phyloP scores from a whole-genome alignment of 1,140 invertebrate species.

The Macrostomum lignano region DNA sequence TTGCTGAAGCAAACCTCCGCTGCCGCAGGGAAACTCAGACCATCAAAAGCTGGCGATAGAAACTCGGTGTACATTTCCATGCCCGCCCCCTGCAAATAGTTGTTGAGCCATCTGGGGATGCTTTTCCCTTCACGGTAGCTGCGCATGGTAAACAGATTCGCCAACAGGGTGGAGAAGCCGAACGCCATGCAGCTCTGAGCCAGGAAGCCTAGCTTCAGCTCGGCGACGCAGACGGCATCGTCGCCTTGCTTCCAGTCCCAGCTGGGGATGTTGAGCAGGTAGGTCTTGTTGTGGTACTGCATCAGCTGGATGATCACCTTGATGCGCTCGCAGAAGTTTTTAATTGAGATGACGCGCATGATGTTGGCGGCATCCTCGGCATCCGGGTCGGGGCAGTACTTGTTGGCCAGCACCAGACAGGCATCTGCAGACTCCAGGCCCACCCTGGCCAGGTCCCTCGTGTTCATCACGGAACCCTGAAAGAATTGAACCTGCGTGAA shows the following conservation, averaged over 20 bases:
- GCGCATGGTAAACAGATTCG: too few relatives aligned
- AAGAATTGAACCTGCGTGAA: conserved; percentile 35
- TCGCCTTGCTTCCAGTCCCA: too few relatives aligned
- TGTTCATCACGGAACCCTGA: conserved; percentile 98
- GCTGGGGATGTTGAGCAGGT: too few relatives aligned
- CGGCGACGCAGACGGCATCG: too few relatives aligned
- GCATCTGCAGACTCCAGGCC: conserved; percentile 97
- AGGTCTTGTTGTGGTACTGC: conserved; percentile 99
- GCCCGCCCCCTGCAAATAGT: conserved; percentile 90
- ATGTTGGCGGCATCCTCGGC: conserved; percentile 89
- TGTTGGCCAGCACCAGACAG: conserved; percentile 86
- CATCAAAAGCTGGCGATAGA: conserved; percentile 80
- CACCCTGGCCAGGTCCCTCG: conserved; percentile 86
- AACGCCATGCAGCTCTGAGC: too few relatives aligned
- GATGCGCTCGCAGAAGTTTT: conserved; percentile 93
- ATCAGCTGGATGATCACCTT: conserved; percentile 92
- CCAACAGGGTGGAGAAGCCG: too few relatives aligned
- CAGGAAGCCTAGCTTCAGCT: too few relatives aligned
- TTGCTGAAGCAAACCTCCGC: conserved; percentile 73
- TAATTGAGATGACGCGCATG: conserved; percentile 95
- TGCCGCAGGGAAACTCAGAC: conserved; percentile 89
- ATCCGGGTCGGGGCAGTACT: conserved; percentile 95
- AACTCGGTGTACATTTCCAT: conserved; percentile 99
- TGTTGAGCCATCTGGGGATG: conserved; percentile 61
- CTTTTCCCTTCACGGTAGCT: too few relatives aligned